Percentiles rank a stretch among this genome's conserved stretches.
phyloP scores from a whole-genome alignment of 2,113 vertebrate genomes.

The Alouatta palliata region DNA sequence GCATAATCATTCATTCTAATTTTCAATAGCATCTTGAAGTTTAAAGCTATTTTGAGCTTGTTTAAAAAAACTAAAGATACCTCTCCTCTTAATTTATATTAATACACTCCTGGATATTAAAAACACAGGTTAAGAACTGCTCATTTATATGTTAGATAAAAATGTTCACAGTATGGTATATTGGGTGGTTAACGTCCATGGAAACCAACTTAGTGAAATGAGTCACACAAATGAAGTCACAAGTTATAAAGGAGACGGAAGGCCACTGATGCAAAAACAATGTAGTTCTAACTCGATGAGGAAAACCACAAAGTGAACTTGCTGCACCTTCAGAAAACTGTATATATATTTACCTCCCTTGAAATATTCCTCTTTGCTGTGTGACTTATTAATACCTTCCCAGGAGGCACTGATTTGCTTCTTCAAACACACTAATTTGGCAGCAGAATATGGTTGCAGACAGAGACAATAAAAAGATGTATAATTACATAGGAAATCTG shows the following conservation, averaged over 20 bases:
- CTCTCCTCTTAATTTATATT: background rate
- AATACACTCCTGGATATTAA: background rate
- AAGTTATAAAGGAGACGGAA: slow-evolving; percentile 6
- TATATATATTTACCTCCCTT: slow-evolving; percentile 24
- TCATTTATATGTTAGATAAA: slow-evolving; percentile 44
- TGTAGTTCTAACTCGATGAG: background rate
- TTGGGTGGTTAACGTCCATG: background rate
- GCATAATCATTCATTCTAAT: slow-evolving; percentile 42
- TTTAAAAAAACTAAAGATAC: slow-evolving; percentile 42
- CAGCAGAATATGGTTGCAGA: slow-evolving; percentile 57
- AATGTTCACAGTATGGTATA: background rate
- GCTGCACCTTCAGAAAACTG: slow-evolving; percentile 32
- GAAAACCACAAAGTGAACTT: background rate
- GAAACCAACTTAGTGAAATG: slow-evolving; percentile 38
- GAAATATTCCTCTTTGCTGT: slow-evolving; percentile 45
- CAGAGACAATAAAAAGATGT: slow-evolving; percentile 54
- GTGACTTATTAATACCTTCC: slow-evolving; percentile 36
- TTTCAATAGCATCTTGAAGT: slow-evolving; percentile 38
- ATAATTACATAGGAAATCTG: slow-evolving; percentile 54
- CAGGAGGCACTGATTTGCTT: slow-evolving; percentile 28
- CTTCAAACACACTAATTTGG: slow-evolving; percentile 20
- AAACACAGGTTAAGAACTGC: slow-evolving; percentile 30
- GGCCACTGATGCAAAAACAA: background rate
- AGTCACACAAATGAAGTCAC: slow-evolving; percentile 42
- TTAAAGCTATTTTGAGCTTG: slow-evolving; percentile 29